Evolutionary conservation across 2,888 invertebrate genomes (phyloP), one percentile per base, ranked within the genome.

Genomic region (Megastigmus dorsalis): DNA sequence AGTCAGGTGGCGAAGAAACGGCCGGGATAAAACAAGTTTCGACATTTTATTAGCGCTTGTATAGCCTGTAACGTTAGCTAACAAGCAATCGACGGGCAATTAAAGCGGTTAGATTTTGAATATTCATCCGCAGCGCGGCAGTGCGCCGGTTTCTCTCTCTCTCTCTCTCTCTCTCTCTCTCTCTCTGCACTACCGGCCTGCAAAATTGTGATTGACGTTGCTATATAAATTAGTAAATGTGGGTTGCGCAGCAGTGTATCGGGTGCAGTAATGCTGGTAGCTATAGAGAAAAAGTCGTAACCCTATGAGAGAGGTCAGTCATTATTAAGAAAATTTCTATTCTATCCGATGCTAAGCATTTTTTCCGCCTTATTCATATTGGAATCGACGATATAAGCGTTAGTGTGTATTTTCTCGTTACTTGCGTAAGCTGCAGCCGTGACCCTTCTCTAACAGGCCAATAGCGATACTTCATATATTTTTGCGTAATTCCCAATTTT

Each of bases 271-370:
- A 78, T 75, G 74, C 78, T 80, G 82, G 81, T 77, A 81, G 71
- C 78, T n/a, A n/a, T n/a, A 74, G 20, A 62, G 63, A 65, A 45
- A 36, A 60, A 82, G 82, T 80, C 82, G 75, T 79, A 77, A 85
- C 84, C 84, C 80, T 75, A 79, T 84, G 85, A 82, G 85, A 85
- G 80, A 84, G 82, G 82, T 83, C 81, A 13, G 63, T 63, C 78
- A 79, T 81, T 83, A 84, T 81, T 83, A 80, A 81, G 78, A 82
- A 81, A 83, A 75, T 70, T 79, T 76, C 80, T 78, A 82, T 85
- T 84, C 82, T 82, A 77, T 75, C 76, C 81, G 80, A 77, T 79
- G 84, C 84, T 82, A 83, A 84, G 80, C 80, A 81, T 85, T 81
- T 81, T n/a, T n/a, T n/a, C n/a, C n/a, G n/a, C n/a, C n/a, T n/a